Evolutionary conservation across 2,113 vertebrate genomes (phyloP), one percentile per base, ranked within the genome.

Genomic region (Pteropus alecto): DNA sequence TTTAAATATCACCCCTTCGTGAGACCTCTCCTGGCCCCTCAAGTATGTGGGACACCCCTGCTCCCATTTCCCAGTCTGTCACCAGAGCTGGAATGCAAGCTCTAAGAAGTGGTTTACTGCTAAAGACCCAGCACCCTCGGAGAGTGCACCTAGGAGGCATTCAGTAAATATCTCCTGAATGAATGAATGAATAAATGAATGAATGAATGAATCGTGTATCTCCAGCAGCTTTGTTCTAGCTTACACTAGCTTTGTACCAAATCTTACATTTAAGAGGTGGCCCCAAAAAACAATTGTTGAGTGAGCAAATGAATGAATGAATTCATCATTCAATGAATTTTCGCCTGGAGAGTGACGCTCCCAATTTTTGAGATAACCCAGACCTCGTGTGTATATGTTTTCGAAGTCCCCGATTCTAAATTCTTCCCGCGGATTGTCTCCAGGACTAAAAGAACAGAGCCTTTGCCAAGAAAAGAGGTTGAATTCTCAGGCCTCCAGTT

Each of bases 391-490:
- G 60, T 43, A 5, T 48, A 11, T 60, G 61, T 30, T 35, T 65
- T n/a, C 65, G 3, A 78, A 88, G 82, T 60, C 82, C 86, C 24
- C 35, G 5, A 16, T 46, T 70, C 30, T 28, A 73, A 93, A 46
- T 76, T 21, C 63, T 65, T 67, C 60, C 82, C 46, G 77, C 46
- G 77, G 78, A 46, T 60, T 3, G 14, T 93, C 71, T 91, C 82
- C 78, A 71, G 82, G 76, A 51, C 96, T 2, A 6, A 26, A 60
- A 58, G 89, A 30, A 73, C 3, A 0, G 33, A 58, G 51, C 14
- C 76, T 87, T 68, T 51, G 79, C 92, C 92, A 74, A 78, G 60
- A 91, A 70, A 15, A 65, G 87, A 81, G 26, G 56, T 9, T 28
- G 71, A 30, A 38, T 67, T 74, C 61, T 71, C 68, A n/a, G 87